Evolutionary conservation across 2,797 vertebrate species (phyloP), one percentile per base, ranked within the genome.

Genomic region (Novumbra hubbsi): DNA sequence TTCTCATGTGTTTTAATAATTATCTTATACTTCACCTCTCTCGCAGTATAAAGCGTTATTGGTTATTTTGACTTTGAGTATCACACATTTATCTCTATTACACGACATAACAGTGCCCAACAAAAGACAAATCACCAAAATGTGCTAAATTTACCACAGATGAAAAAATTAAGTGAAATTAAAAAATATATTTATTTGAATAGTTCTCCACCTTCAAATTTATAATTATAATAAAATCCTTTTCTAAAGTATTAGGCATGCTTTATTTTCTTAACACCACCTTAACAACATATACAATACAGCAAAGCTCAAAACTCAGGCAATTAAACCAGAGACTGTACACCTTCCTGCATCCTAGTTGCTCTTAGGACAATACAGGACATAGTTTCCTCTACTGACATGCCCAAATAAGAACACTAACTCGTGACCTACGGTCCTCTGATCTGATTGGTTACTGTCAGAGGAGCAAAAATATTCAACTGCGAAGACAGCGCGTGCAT

Each of bases 391-490:
- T 45, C 14, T 21, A 9, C 21, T 60, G 3, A 60, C 15, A 66
- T 34, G 30, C 64, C 30, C 64, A 34, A 38, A 66, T 66, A 66
- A 34, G 32, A 21, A 70, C 27, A 48, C 15, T 4, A 28, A 70
- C 2, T 63, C 78, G 72, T 86, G 81, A 80, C n/a, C 52, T 1
- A 12, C 16, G 38, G 49, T 34, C 27, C 55, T 60, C 73, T 88
- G 76, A 64, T 60, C 73, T 88, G 76, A 88, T 89, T 89, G 89
- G 88, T 76, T 83, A 55, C 49, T n/a, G 50, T 62, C 0, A n/a
- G 2, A 0, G 4, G 19, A 34, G 55, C 76, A 71, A 73, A 70
- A 0, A 79, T 14, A 27, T 89, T 87, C 41, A 86, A 86, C 5
- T 34, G 48, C 52, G 48, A 49, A 69, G 24, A 17, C 27, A 21